A percentile compares a stretch with the other conserved stretches of the same genome.
These are phyloP conservation scores for Scaptodrosophila lebanonensis DNA, from an alignment of 1,140 invertebrate species.

Conservation along the genomic window DNA sequence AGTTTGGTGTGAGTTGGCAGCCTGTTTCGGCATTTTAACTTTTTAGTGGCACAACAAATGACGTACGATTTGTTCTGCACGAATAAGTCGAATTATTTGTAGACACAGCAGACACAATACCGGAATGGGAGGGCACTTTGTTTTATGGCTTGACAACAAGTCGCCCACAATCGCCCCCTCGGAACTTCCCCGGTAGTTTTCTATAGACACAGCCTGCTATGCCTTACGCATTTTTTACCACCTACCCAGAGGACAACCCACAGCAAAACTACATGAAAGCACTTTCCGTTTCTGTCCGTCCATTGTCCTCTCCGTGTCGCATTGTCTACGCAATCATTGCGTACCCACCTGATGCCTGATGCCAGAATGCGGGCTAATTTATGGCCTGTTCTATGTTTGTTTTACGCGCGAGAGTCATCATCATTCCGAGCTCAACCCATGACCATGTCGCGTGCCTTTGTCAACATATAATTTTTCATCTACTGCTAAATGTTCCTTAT, in stretches of 20 bases:
- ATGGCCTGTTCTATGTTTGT: constrained; percentile 50
- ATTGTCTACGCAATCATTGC: constrained; percentile 51
- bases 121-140: constrained; percentile 59
- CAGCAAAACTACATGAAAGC: constrained; percentile 6
- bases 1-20: constrained; percentile 7
- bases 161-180: constrained; percentile 29
- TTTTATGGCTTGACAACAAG: constrained; percentile 65
- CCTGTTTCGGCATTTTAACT: constrained; percentile 24
- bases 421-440: constrained; percentile 19
- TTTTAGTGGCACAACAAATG: constrained; percentile 70
- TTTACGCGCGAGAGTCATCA: constrained; percentile 17
- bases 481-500: constrained; percentile 57
- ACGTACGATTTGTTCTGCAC: constrained; percentile 73
- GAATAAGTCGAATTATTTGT: constrained; percentile 73
- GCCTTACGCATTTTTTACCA: constrained; percentile 33
- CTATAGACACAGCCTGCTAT: background rate
- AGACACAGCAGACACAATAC: constrained; percentile 48
- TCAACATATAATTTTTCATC: constrained; percentile 61
- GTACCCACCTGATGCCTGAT: constrained; percentile 69
- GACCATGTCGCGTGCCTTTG: constrained; percentile 29
- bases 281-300: constrained; percentile 3
- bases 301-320: constrained; percentile 22
- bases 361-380: constrained; percentile 67
- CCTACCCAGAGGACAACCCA: background rate
- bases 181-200: constrained; percentile 3